Conservation (phyloP, 2,113 vertebrate genomes). For the Heliornis fulica region DNA sequence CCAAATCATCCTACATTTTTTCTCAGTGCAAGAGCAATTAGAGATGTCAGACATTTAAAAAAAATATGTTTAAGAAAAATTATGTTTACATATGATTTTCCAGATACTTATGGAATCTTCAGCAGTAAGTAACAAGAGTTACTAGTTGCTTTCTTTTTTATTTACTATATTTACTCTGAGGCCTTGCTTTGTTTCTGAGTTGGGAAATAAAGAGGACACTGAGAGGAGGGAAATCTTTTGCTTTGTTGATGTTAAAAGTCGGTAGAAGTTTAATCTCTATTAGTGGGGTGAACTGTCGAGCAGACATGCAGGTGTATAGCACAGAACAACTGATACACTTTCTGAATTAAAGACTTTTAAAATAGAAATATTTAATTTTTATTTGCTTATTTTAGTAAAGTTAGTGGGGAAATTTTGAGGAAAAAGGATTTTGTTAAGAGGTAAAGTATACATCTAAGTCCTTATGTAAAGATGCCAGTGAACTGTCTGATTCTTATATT, state of each 20-base stretch:
- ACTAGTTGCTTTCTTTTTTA: not conserved
- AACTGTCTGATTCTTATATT: not conserved
- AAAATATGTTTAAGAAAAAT: not conserved
- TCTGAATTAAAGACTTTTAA: not conserved
- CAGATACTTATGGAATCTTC: not conserved
- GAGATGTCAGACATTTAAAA: not conserved
- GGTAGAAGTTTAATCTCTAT: not conserved
- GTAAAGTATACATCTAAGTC: not conserved
- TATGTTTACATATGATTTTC: fast-evolving
- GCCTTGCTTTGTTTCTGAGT: not conserved
- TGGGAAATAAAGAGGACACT: not conserved
- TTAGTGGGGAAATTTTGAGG: not conserved
- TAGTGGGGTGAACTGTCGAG: not conserved
- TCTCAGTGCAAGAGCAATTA: not conserved
- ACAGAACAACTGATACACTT: not conserved
- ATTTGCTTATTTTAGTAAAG: not conserved
- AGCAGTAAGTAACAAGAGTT: not conserved
- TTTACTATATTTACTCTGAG: not conserved
- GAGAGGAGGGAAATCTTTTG: not conserved
- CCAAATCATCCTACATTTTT: not conserved
- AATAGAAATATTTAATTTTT: not conserved
- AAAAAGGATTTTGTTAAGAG: not conserved
- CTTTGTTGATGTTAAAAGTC: not conserved
- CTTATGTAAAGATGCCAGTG: not conserved
- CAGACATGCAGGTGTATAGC: not conserved